These are phyloP conservation scores for Chrysina gloriosa DNA, from an alignment of 2,888 invertebrate genomes.

Conservation along the genomic window DNA sequence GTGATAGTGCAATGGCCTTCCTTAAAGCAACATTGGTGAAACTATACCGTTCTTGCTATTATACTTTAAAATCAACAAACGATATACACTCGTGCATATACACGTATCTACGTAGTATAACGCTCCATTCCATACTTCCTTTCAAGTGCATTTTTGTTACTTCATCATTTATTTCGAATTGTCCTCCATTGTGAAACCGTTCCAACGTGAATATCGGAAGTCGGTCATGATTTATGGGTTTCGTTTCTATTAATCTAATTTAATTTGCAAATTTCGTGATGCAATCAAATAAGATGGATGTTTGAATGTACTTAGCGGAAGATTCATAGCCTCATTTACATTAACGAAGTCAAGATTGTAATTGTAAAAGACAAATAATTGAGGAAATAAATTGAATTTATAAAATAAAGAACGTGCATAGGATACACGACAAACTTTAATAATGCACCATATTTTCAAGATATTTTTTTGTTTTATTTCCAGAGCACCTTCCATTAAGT, in stretches of 20 bases:
- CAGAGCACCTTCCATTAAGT: too few species aligned
- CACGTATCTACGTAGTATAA: neutral
- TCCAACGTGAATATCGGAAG: conserved; percentile 17
- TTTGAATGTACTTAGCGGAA: neutral
- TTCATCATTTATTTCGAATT: conserved; percentile 21
- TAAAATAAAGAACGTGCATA: too few species aligned
- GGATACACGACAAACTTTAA: too few species aligned
- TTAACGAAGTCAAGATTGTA: neutral
- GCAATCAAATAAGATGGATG: neutral
- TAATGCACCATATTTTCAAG: too few species aligned
- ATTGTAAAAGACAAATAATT: neutral
- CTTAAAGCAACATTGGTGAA: conserved; percentile 24
- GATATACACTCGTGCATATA: neutral
- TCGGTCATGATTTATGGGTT: conserved; percentile 18
- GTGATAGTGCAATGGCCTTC: conserved; percentile 19
- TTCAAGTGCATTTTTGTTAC: conserved; percentile 18
- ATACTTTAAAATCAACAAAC: conserved; percentile 18
- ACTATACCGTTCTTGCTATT: conserved; percentile 11
- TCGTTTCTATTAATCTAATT: conserved; percentile 7
- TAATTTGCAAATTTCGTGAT: conserved; percentile 5
- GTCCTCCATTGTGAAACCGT: conserved; percentile 1
- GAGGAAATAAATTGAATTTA: too few species aligned
- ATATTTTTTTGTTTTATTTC: too few species aligned
- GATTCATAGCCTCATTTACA: neutral
- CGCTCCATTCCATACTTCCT: conserved; percentile 3